A percentile compares a stretch with the other conserved stretches of the same genome.
These are phyloP conservation scores for Drosophila mulleri DNA, from an alignment of 2,888 invertebrate species.

Conservation along the genomic window DNA sequence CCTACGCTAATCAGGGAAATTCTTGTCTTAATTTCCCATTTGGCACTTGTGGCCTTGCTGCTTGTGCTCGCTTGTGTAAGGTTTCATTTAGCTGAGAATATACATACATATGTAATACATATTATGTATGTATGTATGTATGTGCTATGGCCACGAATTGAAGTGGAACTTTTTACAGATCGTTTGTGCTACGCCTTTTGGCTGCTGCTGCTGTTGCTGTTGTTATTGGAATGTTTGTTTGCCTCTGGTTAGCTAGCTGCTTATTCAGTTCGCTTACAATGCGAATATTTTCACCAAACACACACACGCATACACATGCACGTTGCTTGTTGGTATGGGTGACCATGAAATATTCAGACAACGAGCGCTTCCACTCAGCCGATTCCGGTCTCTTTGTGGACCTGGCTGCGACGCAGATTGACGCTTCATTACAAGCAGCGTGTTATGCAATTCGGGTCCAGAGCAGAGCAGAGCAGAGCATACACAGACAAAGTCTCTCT, in stretches of 20 bases:
- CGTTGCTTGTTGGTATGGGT: conserved; percentile 55
- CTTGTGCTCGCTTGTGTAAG: neutral
- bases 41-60: neutral
- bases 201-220: conserved; percentile 26
- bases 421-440: conserved; percentile 72
- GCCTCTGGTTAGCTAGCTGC: conserved; percentile 41
- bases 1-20: neutral
- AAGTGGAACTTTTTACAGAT: conserved; percentile 15
- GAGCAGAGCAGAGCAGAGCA: conserved; percentile 18
- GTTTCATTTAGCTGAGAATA: neutral
- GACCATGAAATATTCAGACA: conserved; percentile 80
- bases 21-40: neutral
- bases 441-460: conserved; percentile 63
- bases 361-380: conserved; percentile 62
- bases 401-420: conserved; percentile 74
- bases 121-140: no score
- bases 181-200: conserved; percentile 15
- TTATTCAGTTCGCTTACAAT: conserved; percentile 58
- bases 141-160: neutral
- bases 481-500: neutral
- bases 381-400: conserved; percentile 69
- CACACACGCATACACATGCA: conserved; percentile 13
- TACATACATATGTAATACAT: no score
- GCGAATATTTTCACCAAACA: conserved; percentile 57
- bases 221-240: conserved; percentile 42